Evolutionary conservation across 2,113 vertebrate species (phyloP).

Genomic region (Stictonetta naevosa): DNA sequence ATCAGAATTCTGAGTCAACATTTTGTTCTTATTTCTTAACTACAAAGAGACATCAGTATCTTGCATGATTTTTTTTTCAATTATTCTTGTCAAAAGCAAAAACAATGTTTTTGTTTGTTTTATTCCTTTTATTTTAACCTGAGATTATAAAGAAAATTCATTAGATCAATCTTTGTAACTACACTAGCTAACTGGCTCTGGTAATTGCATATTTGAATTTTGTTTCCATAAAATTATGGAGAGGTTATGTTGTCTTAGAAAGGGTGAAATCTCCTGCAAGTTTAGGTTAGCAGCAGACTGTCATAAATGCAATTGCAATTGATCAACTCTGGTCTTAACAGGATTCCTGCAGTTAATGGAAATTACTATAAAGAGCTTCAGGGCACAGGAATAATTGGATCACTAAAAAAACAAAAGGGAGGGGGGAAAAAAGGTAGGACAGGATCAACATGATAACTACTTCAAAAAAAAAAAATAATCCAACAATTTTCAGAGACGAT

Average conservation of each 20-base stretch:
- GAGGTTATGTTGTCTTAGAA: neutral
- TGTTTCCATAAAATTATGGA: neutral
- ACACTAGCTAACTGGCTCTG: neutral
- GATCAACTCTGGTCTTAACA: conserved; percentile 66
- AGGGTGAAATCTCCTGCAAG: conserved; percentile 28
- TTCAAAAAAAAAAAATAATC: no score
- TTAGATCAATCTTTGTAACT: neutral
- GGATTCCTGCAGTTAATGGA: conserved; percentile 74
- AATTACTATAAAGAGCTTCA: conserved; percentile 69
- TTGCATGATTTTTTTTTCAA: neutral
- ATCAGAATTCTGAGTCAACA: neutral
- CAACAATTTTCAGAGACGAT: neutral
- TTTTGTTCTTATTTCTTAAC: neutral
- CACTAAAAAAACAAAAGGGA: neutral
- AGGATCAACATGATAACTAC: neutral
- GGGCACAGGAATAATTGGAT: conserved; percentile 68
- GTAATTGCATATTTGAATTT: neutral
- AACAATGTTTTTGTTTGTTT: neutral
- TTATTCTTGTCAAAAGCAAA: neutral
- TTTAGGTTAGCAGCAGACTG: conserved; percentile 66
- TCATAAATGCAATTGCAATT: conserved; percentile 73
- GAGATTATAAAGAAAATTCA: neutral
- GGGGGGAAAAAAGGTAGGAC: neutral
- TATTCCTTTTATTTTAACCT: neutral
- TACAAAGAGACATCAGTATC: neutral